Evolutionary conservation across 2,888 invertebrate species (phyloP), one percentile per base, ranked within the genome.

Genomic region (Incurvaria masculella): DNA sequence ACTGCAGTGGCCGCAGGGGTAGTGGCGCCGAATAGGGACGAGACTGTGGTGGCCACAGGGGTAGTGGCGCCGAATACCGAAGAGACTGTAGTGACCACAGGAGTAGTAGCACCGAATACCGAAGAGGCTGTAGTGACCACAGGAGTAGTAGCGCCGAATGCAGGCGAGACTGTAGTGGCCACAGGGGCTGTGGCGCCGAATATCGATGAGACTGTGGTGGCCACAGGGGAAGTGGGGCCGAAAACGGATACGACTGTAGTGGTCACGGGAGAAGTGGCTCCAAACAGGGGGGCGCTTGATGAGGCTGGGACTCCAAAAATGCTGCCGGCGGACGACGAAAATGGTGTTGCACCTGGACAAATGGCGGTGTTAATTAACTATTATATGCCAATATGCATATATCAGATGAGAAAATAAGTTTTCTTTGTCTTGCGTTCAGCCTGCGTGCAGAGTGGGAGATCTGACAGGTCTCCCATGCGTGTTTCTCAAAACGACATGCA

Each of bases 231-330:
- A 51, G 58, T 59, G 19, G 63, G 56, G 5, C 59, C 58, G 17
- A 60, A 56, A 17, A 63, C 60, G 18, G 62, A 56, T 39, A 65
- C 64, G 48, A 72, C 72, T 48, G 72, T 53, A 39, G 66, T 63
- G 2, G 69, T 56, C 10, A 60, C 53, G 4, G 57, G 53, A 17
- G 55, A 38, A 4, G 58, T 53, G 16, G 58, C 40, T 14, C 57
- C 47, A 11, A 50, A 21, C 43, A 51, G 40, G 45, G 55, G 40
- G 54, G 38, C 38, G 56, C 53, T n/a, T n/a, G n/a, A n/a, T n/a
- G n/a, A n/a, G n/a, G n/a, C n/a, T n/a, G n/a, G n/a, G n/a, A n/a
- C n/a, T n/a, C n/a, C n/a, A n/a, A n/a, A n/a, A n/a, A n/a, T n/a
- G n/a, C n/a, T n/a, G n/a, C n/a, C n/a, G n/a, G n/a, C 8, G 14